Percentiles rank a stretch among this genome's conserved stretches.
phyloP scores from a whole-genome alignment of 2,113 vertebrate species.

The Tetrao urogallus region DNA sequence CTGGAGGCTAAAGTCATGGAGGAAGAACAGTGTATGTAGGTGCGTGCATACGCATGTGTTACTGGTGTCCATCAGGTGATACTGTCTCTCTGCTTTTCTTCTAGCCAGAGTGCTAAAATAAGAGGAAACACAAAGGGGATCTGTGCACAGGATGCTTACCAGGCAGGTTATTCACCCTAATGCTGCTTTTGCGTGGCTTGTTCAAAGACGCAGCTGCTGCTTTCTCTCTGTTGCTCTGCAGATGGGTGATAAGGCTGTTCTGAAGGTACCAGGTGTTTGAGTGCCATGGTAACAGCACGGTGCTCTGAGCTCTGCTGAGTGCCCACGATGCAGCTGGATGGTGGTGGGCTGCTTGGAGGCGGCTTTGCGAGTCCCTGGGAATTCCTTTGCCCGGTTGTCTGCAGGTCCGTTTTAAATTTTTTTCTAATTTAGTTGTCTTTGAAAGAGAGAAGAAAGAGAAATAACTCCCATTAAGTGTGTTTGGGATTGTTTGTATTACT shows the following conservation, averaged over 20 bases:
- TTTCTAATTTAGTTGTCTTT: too few species aligned
- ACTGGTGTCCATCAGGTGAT: not conserved
- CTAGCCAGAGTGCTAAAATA: not conserved
- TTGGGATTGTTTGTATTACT: not conserved
- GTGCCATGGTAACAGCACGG: slow-evolving; percentile 61
- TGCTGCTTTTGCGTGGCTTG: not conserved
- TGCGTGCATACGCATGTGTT: fast-evolving
- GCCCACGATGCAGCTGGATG: not conserved
- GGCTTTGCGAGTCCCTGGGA: not conserved
- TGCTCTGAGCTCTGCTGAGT: not conserved
- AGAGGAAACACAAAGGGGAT: not conserved
- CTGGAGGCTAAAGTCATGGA: not conserved
- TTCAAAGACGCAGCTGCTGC: slow-evolving; percentile 12
- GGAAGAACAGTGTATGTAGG: fast-evolving
- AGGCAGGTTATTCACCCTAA: not conserved
- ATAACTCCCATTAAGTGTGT: not conserved
- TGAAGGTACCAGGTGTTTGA: not conserved
- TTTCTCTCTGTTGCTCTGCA: not conserved
- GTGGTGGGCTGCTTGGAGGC: not conserved
- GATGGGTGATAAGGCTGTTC: not conserved
- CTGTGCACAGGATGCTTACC: not conserved
- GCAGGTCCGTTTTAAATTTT: not conserved
- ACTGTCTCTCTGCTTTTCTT: not conserved
- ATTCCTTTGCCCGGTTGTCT: not conserved
- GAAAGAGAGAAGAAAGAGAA: not conserved